Conservation (phyloP, 2,797 vertebrate species). For the Tokudaia tokunoshimensis region DNA sequence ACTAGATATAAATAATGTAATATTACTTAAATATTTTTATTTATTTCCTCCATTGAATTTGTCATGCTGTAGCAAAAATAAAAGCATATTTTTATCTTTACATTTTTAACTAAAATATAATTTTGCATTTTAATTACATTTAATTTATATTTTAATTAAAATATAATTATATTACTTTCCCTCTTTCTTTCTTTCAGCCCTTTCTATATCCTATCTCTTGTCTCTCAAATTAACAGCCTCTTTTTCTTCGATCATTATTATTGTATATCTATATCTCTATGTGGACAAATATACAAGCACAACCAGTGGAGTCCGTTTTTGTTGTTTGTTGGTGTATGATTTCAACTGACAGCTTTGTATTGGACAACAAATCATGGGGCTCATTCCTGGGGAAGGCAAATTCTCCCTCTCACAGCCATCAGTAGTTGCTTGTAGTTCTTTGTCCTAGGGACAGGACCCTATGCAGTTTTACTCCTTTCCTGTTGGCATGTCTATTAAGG, state of each 20-base stretch:
- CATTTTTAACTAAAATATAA: too few species aligned
- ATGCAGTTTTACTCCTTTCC: background rate
- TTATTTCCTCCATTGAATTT: background rate
- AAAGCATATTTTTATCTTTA: background rate
- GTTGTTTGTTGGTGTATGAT: background rate
- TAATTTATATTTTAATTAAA: background rate
- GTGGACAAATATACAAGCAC: background rate
- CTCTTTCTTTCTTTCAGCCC: background rate
- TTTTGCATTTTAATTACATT: background rate
- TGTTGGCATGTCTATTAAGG: background rate
- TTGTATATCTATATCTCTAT: background rate
- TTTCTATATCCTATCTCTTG: background rate
- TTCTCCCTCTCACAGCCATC: background rate
- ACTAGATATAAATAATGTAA: conserved; percentile 20
- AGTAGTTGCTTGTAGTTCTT: background rate
- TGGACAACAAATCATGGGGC: background rate
- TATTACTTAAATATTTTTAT: conserved; percentile 15
- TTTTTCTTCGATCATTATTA: background rate
- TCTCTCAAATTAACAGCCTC: background rate
- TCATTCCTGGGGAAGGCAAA: background rate
- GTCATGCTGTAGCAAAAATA: background rate
- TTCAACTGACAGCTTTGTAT: background rate
- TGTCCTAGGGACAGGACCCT: background rate
- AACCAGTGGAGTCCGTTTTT: background rate
- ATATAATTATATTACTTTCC: background rate